Base-by-base conservation (phyloP, 2,888 invertebrate species). In the Zaprionus lineosus region DNA sequence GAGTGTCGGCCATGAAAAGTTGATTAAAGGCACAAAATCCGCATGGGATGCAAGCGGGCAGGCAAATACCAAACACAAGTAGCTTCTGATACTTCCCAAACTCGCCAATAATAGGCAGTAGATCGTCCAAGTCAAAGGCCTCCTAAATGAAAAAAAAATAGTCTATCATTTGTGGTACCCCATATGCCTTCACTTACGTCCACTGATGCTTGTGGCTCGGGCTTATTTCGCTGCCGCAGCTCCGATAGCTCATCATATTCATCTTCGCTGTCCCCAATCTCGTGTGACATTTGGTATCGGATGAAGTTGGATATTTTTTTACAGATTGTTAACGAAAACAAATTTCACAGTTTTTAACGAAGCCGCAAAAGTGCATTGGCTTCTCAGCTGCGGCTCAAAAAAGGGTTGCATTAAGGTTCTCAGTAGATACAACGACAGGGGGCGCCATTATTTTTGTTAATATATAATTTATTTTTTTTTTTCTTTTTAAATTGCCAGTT, bases 1-100 rank as follows among this genome's bases (percentile, higher is more conserved):
- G 97, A 24, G 94, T 93, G 79, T 96, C 95, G n/a, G 96, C 93
- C 95, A 97, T 96, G 90, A 98, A 97, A 26, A 97, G 92, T 90
- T 97, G 97, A 91, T 96, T 97, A 90, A 97, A 97, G 2, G 97
- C 97, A 89, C 96, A 95, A 90, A 96, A 97, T 19, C 96, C 97
- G 84, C 97, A 96, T 0, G 97, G 96, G 75, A 97, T 92, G 85
- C 97, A 96, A 2, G 97, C 96, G 9, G 97, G 96, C 62, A 97
- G 91, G 84, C 97, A 96, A 56, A 98, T 94, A 46, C 97, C 92
- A 93, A 96, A 96, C 14, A 96, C 91, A 60, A 97, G 91, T 46
- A 95, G 91, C 88, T 95, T 96, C 88, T 98, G 97, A 89, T 97
- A 97, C 28, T 92, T 92, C 39, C 97, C 97, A 88, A 97, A 97